Evolutionary conservation across 2,797 vertebrate species (phyloP).

Genomic region (Anguilla anguilla): DNA sequence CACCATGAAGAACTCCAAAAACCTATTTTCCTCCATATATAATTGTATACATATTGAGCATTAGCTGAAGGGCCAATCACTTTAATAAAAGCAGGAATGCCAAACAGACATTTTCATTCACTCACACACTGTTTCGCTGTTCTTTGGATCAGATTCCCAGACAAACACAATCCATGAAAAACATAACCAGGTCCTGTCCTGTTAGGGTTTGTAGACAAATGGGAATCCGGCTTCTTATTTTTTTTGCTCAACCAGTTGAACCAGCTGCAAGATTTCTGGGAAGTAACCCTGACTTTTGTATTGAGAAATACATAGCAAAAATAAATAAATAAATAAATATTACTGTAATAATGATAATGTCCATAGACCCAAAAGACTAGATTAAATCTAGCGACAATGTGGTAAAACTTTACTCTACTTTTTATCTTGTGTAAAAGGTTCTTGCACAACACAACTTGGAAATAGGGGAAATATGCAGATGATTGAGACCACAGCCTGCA

Average conservation of each 20-base stretch:
- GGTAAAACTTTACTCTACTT: not conserved
- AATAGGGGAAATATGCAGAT: not conserved
- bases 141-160: not conserved
- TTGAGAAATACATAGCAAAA: too few relatives aligned
- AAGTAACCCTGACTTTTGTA: not conserved
- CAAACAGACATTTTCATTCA: slow-evolving; percentile 18
- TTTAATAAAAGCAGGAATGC: not conserved
- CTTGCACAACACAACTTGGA: too few relatives aligned
- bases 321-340: too few relatives aligned
- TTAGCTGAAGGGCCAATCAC: not conserved
- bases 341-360: not conserved
- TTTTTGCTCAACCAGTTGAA: not conserved
- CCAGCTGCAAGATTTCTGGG: not conserved
- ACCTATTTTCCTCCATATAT: not conserved
- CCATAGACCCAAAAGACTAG: not conserved
- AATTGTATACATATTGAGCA: slow-evolving; percentile 1
- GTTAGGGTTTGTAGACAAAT: not conserved
- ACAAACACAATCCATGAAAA: not conserved
- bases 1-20: too few relatives aligned
- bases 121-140: not conserved
- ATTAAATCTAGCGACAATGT: not conserved
- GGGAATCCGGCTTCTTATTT: not conserved
- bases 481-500: not conserved
- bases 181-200: not conserved
- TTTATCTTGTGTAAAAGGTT: not conserved